Conservation (phyloP, 1,140 invertebrate genomes). For the Neotoxoptera formosana region DNA sequence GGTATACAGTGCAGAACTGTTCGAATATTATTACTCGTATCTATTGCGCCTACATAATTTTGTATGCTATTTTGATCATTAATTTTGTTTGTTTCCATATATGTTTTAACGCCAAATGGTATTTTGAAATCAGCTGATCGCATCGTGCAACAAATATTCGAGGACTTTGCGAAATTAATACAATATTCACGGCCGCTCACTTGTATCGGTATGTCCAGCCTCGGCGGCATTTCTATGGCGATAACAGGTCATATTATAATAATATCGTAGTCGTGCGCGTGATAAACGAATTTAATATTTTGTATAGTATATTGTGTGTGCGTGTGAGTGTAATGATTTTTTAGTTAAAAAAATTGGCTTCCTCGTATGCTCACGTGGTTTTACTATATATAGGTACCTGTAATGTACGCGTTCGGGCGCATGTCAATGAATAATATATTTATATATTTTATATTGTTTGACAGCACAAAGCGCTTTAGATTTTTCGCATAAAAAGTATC, state of each 20-base stretch:
- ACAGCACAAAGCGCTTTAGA: slow-evolving; percentile 36
- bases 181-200: not conserved
- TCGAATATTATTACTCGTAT: no score
- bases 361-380: not conserved
- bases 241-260: not conserved
- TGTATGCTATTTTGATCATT: no score
- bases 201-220: not conserved
- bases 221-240: not conserved
- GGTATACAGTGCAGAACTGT: no score
- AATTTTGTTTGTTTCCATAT: not conserved
- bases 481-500: not conserved
- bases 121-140: not conserved
- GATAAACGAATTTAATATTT: slow-evolving; percentile 26
- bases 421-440: not conserved
- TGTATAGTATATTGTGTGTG: not conserved
- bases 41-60: no score
- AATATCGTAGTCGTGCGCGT: not conserved
- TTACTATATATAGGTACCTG: not conserved
- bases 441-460: not conserved
- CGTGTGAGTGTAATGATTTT: not conserved
- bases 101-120: no score
- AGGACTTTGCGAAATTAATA: not conserved
- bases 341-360: not conserved
- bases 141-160: not conserved
- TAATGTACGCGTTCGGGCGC: not conserved